phyloP scores from a whole-genome alignment of 2,113 vertebrate genomes.

The Otocyon megalotis region DNA sequence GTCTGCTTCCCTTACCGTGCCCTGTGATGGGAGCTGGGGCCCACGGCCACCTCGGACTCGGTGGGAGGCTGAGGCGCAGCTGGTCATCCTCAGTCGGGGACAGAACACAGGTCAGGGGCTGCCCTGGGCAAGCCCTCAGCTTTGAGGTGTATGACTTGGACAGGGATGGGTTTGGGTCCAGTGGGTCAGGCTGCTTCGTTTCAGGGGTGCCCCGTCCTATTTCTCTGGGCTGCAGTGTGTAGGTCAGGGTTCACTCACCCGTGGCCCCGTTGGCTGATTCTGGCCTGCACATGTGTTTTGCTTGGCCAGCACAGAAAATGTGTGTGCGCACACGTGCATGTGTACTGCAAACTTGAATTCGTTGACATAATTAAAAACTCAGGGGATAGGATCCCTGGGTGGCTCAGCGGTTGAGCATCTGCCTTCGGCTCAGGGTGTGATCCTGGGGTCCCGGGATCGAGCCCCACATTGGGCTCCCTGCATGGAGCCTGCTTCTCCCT shows the following conservation, averaged over 20 bases:
- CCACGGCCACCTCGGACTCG: not conserved
- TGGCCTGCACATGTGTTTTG: not conserved
- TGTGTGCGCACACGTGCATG: not conserved
- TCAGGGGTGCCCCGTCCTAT: not conserved
- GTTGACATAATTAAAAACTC: constrained; percentile 13
- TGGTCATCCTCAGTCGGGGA: not conserved
- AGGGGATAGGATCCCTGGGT: not conserved
- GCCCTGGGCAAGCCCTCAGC: not conserved
- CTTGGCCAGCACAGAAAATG: not conserved
- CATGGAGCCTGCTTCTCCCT: too few species aligned
- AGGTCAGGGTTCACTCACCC: not conserved
- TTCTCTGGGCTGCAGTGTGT: not conserved
- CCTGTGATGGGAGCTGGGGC: not conserved
- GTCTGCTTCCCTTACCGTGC: not conserved
- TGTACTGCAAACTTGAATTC: constrained; percentile 16
- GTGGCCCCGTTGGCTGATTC: not conserved
- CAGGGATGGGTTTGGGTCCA: not conserved
- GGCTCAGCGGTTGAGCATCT: too few species aligned
- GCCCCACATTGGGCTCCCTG: too few species aligned
- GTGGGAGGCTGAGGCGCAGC: rapidly evolving
- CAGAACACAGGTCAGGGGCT: not conserved
- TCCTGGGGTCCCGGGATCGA: too few species aligned
- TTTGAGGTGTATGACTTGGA: not conserved
- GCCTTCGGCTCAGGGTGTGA: too few species aligned
- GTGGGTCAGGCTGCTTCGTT: not conserved